Evolutionary conservation across 2,113 vertebrate species (phyloP), one percentile per base, ranked within the genome.

Genomic region (Seriola aureovittata): DNA sequence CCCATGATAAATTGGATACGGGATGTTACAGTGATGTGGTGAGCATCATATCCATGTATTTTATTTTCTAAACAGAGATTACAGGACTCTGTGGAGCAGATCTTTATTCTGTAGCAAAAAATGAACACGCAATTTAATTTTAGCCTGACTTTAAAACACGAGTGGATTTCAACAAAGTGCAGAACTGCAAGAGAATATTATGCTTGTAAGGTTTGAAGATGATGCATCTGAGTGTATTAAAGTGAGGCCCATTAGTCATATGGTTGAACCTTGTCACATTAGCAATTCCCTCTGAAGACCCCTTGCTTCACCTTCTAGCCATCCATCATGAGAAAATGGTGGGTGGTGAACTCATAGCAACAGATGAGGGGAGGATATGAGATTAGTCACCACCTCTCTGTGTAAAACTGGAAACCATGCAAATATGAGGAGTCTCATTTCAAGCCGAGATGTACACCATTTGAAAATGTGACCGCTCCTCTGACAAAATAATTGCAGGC

Each of bases 281-380:
- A 90, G 63, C 25, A 73, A 89, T 79, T 89, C 81, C 81, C 88
- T 85, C 67, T 71, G 82, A 87, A 52, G 63, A 79, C 58, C 38
- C 42, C 9, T 34, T 65, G 60, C 83, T 77, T 85, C 48, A 77
- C 75, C 81, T 65, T 32, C 25, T 14, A 55, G 38, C 82, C 79
- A 89, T 87, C 89, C 89, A 87, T 92, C 86, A 87, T 59, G 64
- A 85, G 82, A 71, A 81, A 85, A 76, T 66, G 58, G 88, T 89
- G 87, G 85, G 88, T 34, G 84, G 87, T 38, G 66, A 81, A 81
- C 76, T 91, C 54, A 32, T 59, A 60, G 78, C 72, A 86, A 70
- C 75, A 84, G 74, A 91, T 73, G 77, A 88, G 75, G 75, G 83
- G 71, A 78, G 84, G 82, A 88, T 85, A 85, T 73, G 38, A 85